Conservation (phyloP, 2,113 vertebrate genomes). For the Pangasianodon hypophthalmus region DNA sequence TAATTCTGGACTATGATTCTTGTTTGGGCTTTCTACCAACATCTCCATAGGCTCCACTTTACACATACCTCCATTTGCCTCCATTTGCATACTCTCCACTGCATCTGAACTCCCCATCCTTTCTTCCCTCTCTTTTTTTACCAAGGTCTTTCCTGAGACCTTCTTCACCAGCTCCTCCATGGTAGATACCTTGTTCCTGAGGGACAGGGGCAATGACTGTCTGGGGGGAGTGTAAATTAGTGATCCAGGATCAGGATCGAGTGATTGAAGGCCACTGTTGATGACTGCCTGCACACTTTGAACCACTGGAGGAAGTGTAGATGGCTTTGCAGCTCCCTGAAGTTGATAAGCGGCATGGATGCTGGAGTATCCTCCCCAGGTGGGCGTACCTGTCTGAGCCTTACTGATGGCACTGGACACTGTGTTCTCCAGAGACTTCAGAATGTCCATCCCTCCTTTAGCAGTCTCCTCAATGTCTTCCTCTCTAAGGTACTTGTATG, state of each 20-base stretch:
- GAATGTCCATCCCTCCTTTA: conserved; percentile 90
- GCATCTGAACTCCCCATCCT: conserved; percentile 75
- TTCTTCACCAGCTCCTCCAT: conserved; percentile 98
- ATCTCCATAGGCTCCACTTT: conserved; percentile 87
- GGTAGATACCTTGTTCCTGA: conserved; percentile 91
- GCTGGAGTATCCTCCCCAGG: conserved; percentile 97
- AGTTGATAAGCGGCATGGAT: conserved; percentile 98
- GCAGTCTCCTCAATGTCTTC: conserved; percentile 92
- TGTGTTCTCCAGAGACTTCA: conserved; percentile 97
- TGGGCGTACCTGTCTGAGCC: conserved; percentile 94
- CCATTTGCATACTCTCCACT: too few species aligned
- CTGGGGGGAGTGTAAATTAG: conserved; percentile 85
- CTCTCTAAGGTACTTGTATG: conserved; percentile 93
- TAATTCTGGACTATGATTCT: conserved; percentile 75
- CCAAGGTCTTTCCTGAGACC: conserved; percentile 86
- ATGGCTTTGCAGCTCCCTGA: conserved; percentile 81
- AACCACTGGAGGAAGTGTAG: conserved; percentile 65
- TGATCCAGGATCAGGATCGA: conserved; percentile 81
- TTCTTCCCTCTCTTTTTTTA: conserved; percentile 81
- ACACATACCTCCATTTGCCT: conserved; percentile 77
- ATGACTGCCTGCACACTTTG: conserved; percentile 88
- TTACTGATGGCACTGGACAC: conserved; percentile 97
- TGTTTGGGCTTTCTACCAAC: conserved; percentile 67
- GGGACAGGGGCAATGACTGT: conserved; percentile 83
- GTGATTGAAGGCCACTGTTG: conserved; percentile 73